phyloP scores from a whole-genome alignment of 2,797 vertebrate genomes.

The Staurois parvus region DNA sequence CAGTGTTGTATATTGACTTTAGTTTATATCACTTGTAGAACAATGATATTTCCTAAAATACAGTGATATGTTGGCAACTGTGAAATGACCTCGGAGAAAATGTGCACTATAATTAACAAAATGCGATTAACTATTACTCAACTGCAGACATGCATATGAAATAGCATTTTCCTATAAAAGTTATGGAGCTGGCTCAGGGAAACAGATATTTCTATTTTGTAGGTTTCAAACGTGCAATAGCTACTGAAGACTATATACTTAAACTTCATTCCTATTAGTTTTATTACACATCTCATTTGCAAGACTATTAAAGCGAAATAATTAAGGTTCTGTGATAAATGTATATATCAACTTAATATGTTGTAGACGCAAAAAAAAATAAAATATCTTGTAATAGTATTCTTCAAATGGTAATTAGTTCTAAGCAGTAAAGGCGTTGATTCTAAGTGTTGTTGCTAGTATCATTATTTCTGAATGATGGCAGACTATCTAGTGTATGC shows the following conservation, averaged over 20 bases:
- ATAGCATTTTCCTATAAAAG: slow-evolving; percentile 19
- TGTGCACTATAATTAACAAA: slow-evolving; percentile 22
- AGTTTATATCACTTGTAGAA: background rate
- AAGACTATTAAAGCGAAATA: slow-evolving; percentile 51
- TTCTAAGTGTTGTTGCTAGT: slow-evolving; percentile 47
- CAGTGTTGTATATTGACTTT: no score
- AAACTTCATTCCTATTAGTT: slow-evolving; percentile 32
- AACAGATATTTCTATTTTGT: slow-evolving; percentile 14
- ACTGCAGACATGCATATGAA: slow-evolving; percentile 12
- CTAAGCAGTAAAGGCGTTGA: slow-evolving; percentile 48
- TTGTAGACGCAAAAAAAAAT: slow-evolving; percentile 47
- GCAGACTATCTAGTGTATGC: slow-evolving; percentile 20
- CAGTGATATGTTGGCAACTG: background rate
- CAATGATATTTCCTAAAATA: background rate
- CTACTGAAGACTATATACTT: slow-evolving; percentile 24
- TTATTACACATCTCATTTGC: slow-evolving; percentile 52
- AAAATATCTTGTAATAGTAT: slow-evolving; percentile 32
- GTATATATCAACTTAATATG: slow-evolving; percentile 52
- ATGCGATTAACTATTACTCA: slow-evolving; percentile 24
- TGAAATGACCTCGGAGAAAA: background rate
- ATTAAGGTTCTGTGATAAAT: slow-evolving; percentile 58
- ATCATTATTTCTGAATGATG: slow-evolving; percentile 59
- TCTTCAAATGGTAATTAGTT: slow-evolving; percentile 54
- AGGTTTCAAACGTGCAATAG: slow-evolving; percentile 4
- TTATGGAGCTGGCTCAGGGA: slow-evolving; percentile 19